These are phyloP conservation scores for Penaeus monodon DNA, from an alignment of 2,888 invertebrate species.

Conservation along the genomic window DNA sequence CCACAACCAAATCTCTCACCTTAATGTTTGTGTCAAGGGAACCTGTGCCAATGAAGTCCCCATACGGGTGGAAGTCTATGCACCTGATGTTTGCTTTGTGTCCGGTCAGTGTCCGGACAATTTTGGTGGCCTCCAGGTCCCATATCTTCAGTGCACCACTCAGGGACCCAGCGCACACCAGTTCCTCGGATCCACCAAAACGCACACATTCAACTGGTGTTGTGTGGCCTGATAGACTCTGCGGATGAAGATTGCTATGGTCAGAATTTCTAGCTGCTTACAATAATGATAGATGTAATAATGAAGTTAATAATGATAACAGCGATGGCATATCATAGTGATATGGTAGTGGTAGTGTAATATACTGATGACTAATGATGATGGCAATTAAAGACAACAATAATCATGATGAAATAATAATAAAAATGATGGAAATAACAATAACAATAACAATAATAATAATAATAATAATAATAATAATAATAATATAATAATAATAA, in stretches of 20 bases:
- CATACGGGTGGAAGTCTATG: slow-evolving; percentile 96
- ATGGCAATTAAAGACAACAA: too few species aligned
- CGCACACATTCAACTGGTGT: slow-evolving; percentile 94
- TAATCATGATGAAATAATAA: too few species aligned
- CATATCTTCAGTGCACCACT: slow-evolving; percentile 94
- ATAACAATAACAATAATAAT: too few species aligned
- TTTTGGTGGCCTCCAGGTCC: slow-evolving; percentile 94
- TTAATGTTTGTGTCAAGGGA: slow-evolving; percentile 92
- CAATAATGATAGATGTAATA: too few species aligned
- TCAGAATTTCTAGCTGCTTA: not conserved
- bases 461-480: too few species aligned
- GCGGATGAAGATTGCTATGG: slow-evolving; percentile 67
- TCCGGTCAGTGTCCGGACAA: slow-evolving; percentile 89
- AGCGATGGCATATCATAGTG: too few species aligned
- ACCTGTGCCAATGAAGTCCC: slow-evolving; percentile 92
- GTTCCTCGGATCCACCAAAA: slow-evolving; percentile 93
- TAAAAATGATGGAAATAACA: too few species aligned
- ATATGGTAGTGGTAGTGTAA: too few species aligned
- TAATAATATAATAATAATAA: too few species aligned
- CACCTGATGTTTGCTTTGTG: slow-evolving; percentile 87
- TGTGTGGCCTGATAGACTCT: slow-evolving; percentile 93
- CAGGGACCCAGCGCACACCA: slow-evolving; percentile 94
- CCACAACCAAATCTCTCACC: slow-evolving; percentile 68
- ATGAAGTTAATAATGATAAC: too few species aligned
- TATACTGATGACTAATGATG: too few species aligned